Percentiles rank a stretch among this genome's conserved stretches.
These are phyloP conservation scores for Amphimedon queenslandica DNA, from an alignment of 37 sponge, comb jelly and placozoan species.

Conservation along the genomic window DNA sequence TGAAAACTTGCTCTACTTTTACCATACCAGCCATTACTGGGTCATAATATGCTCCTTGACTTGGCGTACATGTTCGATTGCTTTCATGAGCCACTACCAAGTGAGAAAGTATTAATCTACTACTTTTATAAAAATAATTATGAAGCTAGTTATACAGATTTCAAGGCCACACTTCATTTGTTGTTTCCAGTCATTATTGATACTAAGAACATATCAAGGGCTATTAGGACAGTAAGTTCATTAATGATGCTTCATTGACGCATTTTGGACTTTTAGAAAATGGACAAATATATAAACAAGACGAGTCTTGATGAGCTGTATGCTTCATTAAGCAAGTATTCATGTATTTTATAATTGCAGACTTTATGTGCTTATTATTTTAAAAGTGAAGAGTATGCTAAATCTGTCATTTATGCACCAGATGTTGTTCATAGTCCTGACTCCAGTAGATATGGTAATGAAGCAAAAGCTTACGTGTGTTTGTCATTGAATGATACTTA, in stretches of 20 bases:
- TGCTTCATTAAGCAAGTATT: conserved; percentile 32
- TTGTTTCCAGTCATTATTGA: conserved; percentile 75
- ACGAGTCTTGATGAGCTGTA: too few relatives aligned
- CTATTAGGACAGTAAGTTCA: conserved; percentile 43
- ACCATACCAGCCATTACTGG: conserved; percentile 61
- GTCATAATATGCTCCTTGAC: conserved; percentile 85
- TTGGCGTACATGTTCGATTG: conserved; percentile 67
- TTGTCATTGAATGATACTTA: too few relatives aligned
- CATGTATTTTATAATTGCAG: conserved; percentile 34
- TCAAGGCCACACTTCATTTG: conserved; percentile 58
- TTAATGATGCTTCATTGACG: too few relatives aligned
- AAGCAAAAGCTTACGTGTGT: neutral
- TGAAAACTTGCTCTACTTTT: neutral
- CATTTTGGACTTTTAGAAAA: too few relatives aligned
- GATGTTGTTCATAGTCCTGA: conserved; percentile 13
- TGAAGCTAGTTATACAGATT: conserved; percentile 42
- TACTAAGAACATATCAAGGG: conserved; percentile 69
- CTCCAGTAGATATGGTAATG: conserved; percentile 12
- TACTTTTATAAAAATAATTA: neutral
- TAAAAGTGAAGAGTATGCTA: too few relatives aligned
- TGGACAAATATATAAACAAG: too few relatives aligned
- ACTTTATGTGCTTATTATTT: too few relatives aligned
- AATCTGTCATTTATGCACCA: conserved; percentile 24
- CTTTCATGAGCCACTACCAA: conserved; percentile 70
- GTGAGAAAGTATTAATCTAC: conserved; percentile 17